Evolutionary conservation across 2,888 invertebrate genomes (phyloP), one percentile per base, ranked within the genome.

Genomic region (Aspidiotus destructor): DNA sequence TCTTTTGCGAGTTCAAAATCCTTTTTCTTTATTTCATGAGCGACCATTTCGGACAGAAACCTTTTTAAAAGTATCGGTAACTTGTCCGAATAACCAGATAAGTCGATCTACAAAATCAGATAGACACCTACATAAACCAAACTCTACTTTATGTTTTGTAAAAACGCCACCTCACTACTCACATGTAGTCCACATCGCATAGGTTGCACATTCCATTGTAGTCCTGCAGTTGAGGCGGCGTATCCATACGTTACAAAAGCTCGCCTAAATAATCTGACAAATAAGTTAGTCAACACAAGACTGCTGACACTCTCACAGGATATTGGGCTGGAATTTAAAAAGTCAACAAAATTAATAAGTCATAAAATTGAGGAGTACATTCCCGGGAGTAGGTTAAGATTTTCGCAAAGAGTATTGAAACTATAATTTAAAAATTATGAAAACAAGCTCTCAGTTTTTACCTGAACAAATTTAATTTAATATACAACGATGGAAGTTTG

Each of bases 11-110:
- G 88, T 70, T 86, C 85, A 76, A 92, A 92, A 72, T 96, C 80
- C 74, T 89, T 85, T 0, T 86, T 85, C 75, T 95, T 88, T 15
- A 92, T 83, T 73, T 85, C 83, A 77, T 96, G 94, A 73, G 84
- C 80, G 0, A 89, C 85, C 76, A 98, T 80, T 73, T 86, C 86
- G 44, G 94, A 89, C 72, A 97, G 80, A 0, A 98, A 85, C 80
- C 92, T 93, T 72, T 88, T 85, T 62, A 97, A 78, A 7, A 98
- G 79, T 8, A 89, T 85, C 71, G 85, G 84, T 73, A 89, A 88
- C 74, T 98, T 98, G 77, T 94, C 88, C 75, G 88, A 93, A 77
- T 94, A 98, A 0, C 98, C 98, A 67, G 85, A 85, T 69, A 95
- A 83, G 9, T 83, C 83, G 58, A 96, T 80, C 94, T 92, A 78